Conservation (phyloP, 2,888 invertebrate genomes). For the Tanypteryx hageni region DNA sequence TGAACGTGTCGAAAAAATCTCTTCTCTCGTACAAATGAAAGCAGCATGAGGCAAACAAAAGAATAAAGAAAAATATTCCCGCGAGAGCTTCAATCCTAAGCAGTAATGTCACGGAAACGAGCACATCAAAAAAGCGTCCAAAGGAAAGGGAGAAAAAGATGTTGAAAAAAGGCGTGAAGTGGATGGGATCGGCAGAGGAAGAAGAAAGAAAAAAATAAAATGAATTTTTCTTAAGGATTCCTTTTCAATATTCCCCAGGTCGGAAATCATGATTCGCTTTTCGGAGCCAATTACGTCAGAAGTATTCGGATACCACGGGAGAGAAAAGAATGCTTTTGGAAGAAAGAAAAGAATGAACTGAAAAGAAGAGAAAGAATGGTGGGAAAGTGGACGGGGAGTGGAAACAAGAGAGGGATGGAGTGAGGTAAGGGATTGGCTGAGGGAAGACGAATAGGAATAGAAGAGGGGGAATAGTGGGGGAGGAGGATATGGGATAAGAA, state of each 20-base stretch:
- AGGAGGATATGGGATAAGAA: neutral
- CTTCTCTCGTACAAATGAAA: too few species aligned
- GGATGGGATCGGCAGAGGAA: neutral
- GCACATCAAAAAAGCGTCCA: neutral
- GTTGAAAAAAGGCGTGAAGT: too few species aligned
- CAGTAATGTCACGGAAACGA: neutral
- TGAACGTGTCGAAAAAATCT: too few species aligned
- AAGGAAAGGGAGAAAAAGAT: too few species aligned
- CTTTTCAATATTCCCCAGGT: neutral
- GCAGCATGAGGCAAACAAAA: too few species aligned
- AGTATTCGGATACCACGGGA: neutral
- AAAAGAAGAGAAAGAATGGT: neutral
- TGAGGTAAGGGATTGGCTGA: neutral
- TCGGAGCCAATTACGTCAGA: neutral
- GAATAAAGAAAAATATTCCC: too few species aligned
- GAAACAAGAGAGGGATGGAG: neutral
- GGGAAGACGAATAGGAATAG: neutral
- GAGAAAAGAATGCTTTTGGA: too few species aligned
- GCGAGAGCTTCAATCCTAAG: too few species aligned
- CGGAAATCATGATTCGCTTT: conserved; percentile 4
- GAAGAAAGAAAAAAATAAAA: neutral
- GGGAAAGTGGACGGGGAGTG: neutral
- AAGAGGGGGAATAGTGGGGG: neutral
- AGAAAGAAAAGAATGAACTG: neutral
- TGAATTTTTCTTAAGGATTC: neutral